Base-by-base conservation (phyloP, 1,140 invertebrate species). In the Nasonia vitripennis region DNA sequence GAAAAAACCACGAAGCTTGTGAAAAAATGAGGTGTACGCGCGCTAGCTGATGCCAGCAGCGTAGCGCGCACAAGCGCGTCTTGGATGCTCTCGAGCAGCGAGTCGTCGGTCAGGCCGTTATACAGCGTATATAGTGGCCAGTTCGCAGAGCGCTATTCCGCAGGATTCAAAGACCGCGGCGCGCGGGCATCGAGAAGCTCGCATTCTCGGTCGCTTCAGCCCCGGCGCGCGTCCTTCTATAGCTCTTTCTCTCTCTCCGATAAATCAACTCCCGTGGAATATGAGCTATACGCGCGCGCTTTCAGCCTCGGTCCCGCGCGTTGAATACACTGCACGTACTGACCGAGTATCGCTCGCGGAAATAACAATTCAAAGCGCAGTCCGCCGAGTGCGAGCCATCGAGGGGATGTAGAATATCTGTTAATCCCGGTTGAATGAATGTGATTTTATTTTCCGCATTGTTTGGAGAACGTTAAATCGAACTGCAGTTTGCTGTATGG, bases 211-310 rank as follows among this genome's bases (percentile, higher is more conserved):
- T 62, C 55, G 4, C 34, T n/a, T 62, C 20, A n/a, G 20, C 6
- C 20, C 5, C 17, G 6, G 20, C 10, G 41, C 12, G 41, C 7
- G 27, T 62, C 17, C 23, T 0, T 2, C 27, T 37, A 3, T 37
- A 3, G 2, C 34, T 37, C 34, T 37, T 6, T 0, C 34, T 37
- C 34, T 6, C 34, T 34, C 23, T 23, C 23, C 41, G 9, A 45
- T 45, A 45, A 45, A 62, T 78, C 31, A 78, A 62, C 34, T 51
- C 55, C 14, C 14, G 23, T 12, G 51, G 48, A 62, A 62, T 78
- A 78, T 78, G 77, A 78, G 51, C 62, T 78, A 78, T 12, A 55
- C 5, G 5, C 51, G 31, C 31, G 51, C 62, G 41, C 41, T 45
- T 45, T 45, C 41, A 45, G 6, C 51, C 7, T 20, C 5, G 45